These are phyloP conservation scores for Bettongia penicillata DNA, from an alignment of 2,113 vertebrate species.

Conservation along the genomic window DNA sequence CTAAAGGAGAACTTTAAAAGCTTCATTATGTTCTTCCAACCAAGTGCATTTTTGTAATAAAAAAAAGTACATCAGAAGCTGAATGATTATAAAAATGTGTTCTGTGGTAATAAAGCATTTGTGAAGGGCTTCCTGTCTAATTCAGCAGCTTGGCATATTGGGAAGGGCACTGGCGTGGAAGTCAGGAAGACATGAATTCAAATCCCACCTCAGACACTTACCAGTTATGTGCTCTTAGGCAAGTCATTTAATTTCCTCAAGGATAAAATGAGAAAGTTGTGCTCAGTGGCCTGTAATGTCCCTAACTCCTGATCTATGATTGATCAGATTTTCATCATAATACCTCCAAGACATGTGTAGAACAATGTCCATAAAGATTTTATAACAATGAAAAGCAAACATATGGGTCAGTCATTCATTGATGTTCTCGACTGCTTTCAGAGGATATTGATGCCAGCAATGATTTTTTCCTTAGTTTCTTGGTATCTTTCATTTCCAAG, in stretches of 20 bases:
- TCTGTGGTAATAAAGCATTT: not conserved
- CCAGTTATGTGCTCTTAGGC: not conserved
- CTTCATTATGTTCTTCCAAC: not conserved
- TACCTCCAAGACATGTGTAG: not conserved
- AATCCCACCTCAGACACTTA: not conserved
- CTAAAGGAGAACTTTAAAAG: not conserved
- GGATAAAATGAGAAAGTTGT: not conserved
- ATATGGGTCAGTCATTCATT: not conserved
- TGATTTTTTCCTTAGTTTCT: not conserved
- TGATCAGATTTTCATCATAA: not conserved
- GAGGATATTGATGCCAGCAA: not conserved
- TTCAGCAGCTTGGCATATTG: not conserved
- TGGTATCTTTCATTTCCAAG: not conserved
- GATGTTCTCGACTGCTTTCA: not conserved
- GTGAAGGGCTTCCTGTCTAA: not conserved
- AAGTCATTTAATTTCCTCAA: not conserved
- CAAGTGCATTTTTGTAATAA: not conserved
- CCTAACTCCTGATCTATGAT: not conserved
- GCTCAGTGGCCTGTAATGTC: not conserved
- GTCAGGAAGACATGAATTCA: not conserved
- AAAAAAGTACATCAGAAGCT: not conserved
- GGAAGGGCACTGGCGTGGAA: not conserved
- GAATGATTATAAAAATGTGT: not conserved
- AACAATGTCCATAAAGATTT: not conserved
- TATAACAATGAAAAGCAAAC: not conserved